phyloP scores from a whole-genome alignment of 2,113 vertebrate genomes.

The Podiceps cristatus region DNA sequence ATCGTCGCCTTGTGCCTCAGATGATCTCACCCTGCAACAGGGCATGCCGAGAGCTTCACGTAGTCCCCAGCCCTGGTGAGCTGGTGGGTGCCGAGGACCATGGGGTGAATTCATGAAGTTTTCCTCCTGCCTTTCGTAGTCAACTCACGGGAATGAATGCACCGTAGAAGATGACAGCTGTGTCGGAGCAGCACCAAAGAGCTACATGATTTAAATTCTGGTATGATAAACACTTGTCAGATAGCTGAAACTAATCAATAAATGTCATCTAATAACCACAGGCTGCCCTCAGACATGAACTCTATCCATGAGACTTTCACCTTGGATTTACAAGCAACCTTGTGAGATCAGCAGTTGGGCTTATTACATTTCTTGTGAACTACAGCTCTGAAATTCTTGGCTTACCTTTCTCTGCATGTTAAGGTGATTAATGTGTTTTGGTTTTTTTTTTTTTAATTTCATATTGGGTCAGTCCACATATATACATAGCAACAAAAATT shows the following conservation, averaged over 20 bases:
- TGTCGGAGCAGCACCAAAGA: not conserved
- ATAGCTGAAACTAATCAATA: not conserved
- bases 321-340: not conserved
- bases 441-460: not conserved
- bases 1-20: not conserved
- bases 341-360: not conserved
- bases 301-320: not conserved
- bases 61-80: not conserved
- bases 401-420: not conserved
- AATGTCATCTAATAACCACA: constrained; percentile 9
- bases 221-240: not conserved
- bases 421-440: not conserved
- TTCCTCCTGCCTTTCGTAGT: not conserved
- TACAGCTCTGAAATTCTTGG: not conserved
- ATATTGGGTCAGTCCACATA: not conserved
- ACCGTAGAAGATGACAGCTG: not conserved
- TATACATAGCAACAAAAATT: not conserved
- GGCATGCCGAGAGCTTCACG: accelerated
- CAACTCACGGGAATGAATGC: not conserved
- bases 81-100: not conserved
- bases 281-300: not conserved
- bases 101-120: not conserved
- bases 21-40: not conserved
- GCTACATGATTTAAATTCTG: not conserved
- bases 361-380: not conserved